Conservation (phyloP, 2,888 invertebrate species). For the Embidobia sp. region DNA sequence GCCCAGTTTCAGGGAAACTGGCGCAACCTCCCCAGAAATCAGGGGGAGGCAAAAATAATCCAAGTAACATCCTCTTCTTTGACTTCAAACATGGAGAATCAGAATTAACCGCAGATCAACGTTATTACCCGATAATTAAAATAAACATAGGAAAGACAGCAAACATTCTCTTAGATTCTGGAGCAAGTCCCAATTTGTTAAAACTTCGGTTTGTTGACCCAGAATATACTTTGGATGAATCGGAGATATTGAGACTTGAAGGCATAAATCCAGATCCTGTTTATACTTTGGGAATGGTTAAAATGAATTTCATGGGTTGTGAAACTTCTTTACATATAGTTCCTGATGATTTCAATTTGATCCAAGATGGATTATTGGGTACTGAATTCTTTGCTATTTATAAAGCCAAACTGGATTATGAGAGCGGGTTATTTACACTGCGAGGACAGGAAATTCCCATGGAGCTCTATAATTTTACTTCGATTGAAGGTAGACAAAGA, state of each 20-base stretch:
- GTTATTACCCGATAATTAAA: too few species aligned
- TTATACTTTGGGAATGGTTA: conserved; percentile 2
- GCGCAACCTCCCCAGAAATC: too few species aligned
- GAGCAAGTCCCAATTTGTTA: background rate
- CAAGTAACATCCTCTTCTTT: too few species aligned
- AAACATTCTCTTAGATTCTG: conserved; percentile 11
- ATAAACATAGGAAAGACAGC: too few species aligned
- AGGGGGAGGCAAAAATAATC: too few species aligned
- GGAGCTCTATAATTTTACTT: too few species aligned
- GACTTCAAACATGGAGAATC: too few species aligned
- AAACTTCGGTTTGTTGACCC: background rate
- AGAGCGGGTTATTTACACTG: background rate
- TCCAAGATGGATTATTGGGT: conserved; percentile 5
- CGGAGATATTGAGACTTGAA: background rate
- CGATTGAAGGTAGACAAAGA: too few species aligned
- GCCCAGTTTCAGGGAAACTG: too few species aligned
- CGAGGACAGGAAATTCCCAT: background rate
- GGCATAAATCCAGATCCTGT: background rate
- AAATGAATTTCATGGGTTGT: background rate
- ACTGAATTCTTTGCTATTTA: conserved; percentile 3
- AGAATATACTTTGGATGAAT: background rate
- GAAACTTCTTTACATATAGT: background rate
- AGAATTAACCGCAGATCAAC: too few species aligned
- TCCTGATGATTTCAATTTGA: background rate
- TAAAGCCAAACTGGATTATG: background rate